Evolutionary conservation across 2,888 invertebrate genomes (phyloP), one percentile per base, ranked within the genome.

Genomic region (Ichneumoninae sp.): DNA sequence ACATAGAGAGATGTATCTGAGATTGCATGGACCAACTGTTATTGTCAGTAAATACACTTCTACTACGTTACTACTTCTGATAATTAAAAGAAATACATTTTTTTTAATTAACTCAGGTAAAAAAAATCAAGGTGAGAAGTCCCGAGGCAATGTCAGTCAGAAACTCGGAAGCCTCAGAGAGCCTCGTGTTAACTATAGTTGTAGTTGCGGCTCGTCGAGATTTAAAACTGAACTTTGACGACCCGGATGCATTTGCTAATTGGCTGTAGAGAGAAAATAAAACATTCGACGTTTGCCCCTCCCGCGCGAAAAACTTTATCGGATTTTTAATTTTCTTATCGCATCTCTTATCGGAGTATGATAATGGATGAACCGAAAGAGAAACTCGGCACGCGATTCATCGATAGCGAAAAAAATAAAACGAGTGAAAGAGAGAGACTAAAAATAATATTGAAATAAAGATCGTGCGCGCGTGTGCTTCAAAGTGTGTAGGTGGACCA

Each of bases 381-480:
- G 13, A 13, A 57, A 57, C 3, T 57, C 26, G 6, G 10, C 10
- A 3, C 10, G 57, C 57, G 57, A 22, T 10, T 22, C 10, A 26
- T 26, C n/a, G 33, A 50, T 40, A 30, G 30, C 8, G 16, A 69
- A 69, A 22, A 26, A 47, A 30, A 44, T 19, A 50, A 8, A 69
- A 50, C 6, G 30, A 52, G 22, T 26, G 50, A 50, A 69, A 50
- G 26, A 47, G 13, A 22, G 19, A 10, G 40, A 40, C 71, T 71
- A 71, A 71, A 71, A 71, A 71, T 71, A 71, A 69, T 52, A 50
- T 69, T 30, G 69, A 1, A 8, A 69, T 50, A 69, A 69, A 69
- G n/a, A 50, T n/a, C 50, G 52, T 16, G n/a, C 50, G 50, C 30
- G 30, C 13, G 30, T 26, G 30, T 50, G 66, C 8, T 5, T 7